Conservation (phyloP, 2,113 vertebrate species). For the Rhineura floridana region DNA sequence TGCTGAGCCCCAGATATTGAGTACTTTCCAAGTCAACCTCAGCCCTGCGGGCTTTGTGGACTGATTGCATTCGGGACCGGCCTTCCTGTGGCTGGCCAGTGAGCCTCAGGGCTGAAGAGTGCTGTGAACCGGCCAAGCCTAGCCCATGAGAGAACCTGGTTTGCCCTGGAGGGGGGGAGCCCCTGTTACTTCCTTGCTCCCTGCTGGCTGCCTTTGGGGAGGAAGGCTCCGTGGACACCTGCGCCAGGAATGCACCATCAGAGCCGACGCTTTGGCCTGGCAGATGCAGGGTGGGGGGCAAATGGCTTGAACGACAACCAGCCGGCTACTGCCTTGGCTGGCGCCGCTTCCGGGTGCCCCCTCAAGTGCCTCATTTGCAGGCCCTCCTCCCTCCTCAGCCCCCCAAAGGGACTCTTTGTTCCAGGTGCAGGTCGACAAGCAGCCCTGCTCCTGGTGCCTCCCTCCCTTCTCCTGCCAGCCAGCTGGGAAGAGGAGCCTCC, state of each 20-base stretch:
- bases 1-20: too few relatives aligned
- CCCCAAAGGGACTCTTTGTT: slow-evolving; percentile 38
- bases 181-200: background rate
- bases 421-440: background rate
- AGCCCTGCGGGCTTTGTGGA: too few relatives aligned
- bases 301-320: background rate
- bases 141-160: background rate
- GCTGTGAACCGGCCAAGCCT: background rate
- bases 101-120: background rate
- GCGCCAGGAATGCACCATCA: too few relatives aligned
- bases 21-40: too few relatives aligned
- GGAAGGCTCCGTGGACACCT: background rate
- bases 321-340: background rate
- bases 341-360: slow-evolving; percentile 36
- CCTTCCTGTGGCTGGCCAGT: too few relatives aligned
- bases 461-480: background rate
- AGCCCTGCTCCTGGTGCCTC: background rate
- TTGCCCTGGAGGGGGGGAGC: background rate
- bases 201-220: background rate
- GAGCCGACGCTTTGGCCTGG: background rate
- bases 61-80: too few relatives aligned
- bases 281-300: slow-evolving; percentile 22
- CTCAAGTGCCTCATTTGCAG: background rate
- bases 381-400: slow-evolving; percentile 22
- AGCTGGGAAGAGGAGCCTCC: background rate